Percentiles rank a stretch among this genome's conserved stretches.
Conservation (phyloP, 2,888 invertebrate species). For the Monoplex corrugatus region DNA sequence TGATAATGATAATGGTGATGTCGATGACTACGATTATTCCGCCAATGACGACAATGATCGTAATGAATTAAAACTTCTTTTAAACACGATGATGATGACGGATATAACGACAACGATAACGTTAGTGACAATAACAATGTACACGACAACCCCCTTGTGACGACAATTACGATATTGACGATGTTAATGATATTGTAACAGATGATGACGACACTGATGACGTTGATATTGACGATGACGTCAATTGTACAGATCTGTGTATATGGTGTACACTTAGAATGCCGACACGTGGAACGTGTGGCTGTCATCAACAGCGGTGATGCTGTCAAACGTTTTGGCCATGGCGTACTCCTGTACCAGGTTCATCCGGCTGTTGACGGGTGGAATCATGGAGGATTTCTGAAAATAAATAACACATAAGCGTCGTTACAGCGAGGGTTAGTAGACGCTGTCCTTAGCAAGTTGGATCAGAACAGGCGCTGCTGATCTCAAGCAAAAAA, state of each 20-base stretch:
- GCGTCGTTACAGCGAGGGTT: no score
- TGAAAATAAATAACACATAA: background rate
- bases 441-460: no score
- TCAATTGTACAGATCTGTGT: background rate
- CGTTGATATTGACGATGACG: background rate
- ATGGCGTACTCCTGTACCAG: slow-evolving; percentile 22
- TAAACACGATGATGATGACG: background rate
- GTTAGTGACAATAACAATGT: background rate
- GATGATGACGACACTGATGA: background rate
- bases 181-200: background rate
- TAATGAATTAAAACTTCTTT: no score
- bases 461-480: no score
- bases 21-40: no score
- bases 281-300: background rate
- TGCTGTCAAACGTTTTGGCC: background rate
- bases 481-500: no score
- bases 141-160: no score
- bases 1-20: no score
- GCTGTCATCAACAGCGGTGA: background rate
- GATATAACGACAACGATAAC: background rate
- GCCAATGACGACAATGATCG: no score
- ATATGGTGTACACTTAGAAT: background rate
- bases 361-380: slow-evolving; percentile 21
- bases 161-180: background rate
- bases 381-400: background rate